These are phyloP conservation scores for Chloropsis hardwickii DNA, from an alignment of 2,113 vertebrate genomes.

Conservation along the genomic window DNA sequence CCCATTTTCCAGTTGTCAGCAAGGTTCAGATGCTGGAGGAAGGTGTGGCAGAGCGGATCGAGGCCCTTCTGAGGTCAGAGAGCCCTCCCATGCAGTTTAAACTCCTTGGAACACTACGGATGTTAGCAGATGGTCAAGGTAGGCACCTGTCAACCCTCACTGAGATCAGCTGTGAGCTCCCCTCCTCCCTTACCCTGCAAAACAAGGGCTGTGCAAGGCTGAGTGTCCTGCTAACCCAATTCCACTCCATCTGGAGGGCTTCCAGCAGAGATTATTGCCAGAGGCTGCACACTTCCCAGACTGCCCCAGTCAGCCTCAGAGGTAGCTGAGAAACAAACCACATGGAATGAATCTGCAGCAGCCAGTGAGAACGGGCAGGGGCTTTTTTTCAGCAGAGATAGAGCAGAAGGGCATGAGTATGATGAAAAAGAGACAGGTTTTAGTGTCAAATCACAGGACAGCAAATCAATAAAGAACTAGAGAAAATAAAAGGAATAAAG, in stretches of 20 bases:
- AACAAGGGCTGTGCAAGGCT: not conserved
- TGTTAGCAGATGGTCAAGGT: constrained; percentile 88
- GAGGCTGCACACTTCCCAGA: not conserved
- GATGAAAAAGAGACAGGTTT: not conserved
- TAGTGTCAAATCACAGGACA: not conserved
- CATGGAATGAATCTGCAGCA: not conserved
- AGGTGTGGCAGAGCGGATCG: constrained; percentile 76
- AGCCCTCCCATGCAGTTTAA: constrained; percentile 86
- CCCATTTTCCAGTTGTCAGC: constrained; percentile 65
- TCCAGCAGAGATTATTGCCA: not conserved
- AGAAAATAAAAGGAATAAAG: not conserved
- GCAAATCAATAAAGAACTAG: not conserved
- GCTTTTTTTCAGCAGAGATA: not conserved
- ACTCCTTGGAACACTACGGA: constrained; percentile 82
- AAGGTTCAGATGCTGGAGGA: constrained; percentile 84
- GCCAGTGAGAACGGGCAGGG: not conserved
- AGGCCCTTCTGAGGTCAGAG: constrained; percentile 80
- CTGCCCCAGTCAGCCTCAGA: not conserved
- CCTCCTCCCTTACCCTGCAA: not conserved
- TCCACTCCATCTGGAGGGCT: not conserved
- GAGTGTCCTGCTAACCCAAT: not conserved
- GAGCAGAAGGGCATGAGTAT: not conserved
- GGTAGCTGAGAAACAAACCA: not conserved
- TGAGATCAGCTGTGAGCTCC: not conserved
- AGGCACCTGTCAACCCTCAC: not conserved